Conservation (phyloP, 1,140 invertebrate genomes). For the Mylabris phalerata region DNA sequence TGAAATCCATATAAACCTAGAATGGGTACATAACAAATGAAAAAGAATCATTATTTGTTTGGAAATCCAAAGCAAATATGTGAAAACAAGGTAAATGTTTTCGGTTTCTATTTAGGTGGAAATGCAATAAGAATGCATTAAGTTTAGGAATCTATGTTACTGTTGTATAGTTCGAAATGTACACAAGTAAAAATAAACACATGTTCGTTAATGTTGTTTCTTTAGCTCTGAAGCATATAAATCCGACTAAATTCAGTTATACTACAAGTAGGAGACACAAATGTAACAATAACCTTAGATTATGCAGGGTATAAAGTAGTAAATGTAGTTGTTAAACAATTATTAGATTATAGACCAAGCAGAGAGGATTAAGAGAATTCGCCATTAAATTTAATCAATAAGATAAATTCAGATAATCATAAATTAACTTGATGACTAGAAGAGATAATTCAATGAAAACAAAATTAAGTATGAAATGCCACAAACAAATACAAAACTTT, state of each 20-base stretch:
- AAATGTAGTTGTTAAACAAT: no score
- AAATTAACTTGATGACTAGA: no score
- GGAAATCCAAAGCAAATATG: neutral
- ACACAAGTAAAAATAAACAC: slow-evolving; percentile 4
- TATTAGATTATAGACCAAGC: no score
- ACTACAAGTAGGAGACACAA: neutral
- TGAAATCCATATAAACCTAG: no score
- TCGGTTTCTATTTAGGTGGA: slow-evolving; percentile 1
- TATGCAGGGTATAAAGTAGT: slow-evolving; percentile 1
- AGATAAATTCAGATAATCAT: no score
- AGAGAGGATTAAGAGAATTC: no score
- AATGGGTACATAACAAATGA: no score
- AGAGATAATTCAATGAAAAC: no score
- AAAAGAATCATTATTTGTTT: no score
- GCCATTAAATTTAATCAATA: no score
- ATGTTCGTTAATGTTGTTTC: slow-evolving; percentile 7
- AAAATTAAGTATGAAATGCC: no score
- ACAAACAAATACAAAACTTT: no score
- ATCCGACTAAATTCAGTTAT: slow-evolving; percentile 9
- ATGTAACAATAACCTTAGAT: slow-evolving; percentile 6
- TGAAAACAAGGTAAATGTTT: slow-evolving; percentile 4
- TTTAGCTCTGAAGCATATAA: slow-evolving; percentile 1
- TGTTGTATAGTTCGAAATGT: slow-evolving; percentile 4
- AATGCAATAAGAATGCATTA: slow-evolving; percentile 12
- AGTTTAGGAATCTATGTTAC: neutral